Evolutionary conservation across 2,888 invertebrate genomes (phyloP), one percentile per base, ranked within the genome.

Genomic region (Drosophila picticornis): DNA sequence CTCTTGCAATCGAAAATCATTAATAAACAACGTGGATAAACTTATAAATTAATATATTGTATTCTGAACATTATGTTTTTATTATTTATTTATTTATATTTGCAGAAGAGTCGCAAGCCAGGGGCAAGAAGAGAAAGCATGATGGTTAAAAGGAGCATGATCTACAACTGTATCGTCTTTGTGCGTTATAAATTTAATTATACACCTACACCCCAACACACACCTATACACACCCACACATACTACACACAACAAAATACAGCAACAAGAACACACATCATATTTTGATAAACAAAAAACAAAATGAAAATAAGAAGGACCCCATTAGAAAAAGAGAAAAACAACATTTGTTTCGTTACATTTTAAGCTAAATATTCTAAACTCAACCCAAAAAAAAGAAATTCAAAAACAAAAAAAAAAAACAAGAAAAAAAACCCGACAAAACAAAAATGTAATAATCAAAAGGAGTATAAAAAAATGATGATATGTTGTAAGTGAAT

Each of bases 111-210:
- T 93, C 93, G 80, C 90, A 95, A 83, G 94, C 94, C 71, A 94
- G 96, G 93, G 96, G 96, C 86, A 96, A 96, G 93, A 96, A 96
- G 92, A 95, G 96, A 94, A 96, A 96, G 94, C 95, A 95, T 91
- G 96, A 96, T 92, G 96, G 93, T 91, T 93, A 93, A 92, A 25
- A 25, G 75, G 25, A 63, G 29, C 31, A 58, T 52, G 52, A 72
- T 75, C 75, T 67, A 66, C 61, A 84, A 75, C 70, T 85, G 85
- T 81, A 84, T 83, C 88, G 84, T 86, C 82, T 72, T 84, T 83
- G 90, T 80, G 60, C 90, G 83, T 80, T 90, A 89, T 84, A 90
- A 84, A 86, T 73, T 89, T 63, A 86, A 89, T 79, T 56, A 75
- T 52, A 60, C 46, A 62, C 67, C 43, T 46, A 72, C 63, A 81